Percentiles rank a stretch among this genome's conserved stretches.
Conservation (phyloP, 2,113 vertebrate species). For the Bungarus multicinctus region DNA sequence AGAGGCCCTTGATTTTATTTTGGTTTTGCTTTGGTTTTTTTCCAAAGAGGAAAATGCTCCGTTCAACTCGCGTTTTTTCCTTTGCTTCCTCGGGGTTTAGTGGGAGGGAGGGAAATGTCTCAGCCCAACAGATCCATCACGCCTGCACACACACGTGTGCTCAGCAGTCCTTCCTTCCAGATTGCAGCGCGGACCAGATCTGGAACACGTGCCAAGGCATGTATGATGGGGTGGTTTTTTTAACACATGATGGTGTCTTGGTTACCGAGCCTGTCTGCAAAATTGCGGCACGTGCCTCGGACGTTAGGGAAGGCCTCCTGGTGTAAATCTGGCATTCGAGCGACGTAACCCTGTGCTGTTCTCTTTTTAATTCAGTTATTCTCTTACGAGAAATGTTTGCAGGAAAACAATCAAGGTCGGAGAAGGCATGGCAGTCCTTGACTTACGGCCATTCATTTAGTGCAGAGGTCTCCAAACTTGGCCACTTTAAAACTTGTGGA, state of each 20-base stretch:
- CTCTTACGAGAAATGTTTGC: not conserved
- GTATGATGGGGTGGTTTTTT: not conserved
- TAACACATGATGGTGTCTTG: not conserved
- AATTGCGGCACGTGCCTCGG: not conserved
- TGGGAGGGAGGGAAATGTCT: not conserved
- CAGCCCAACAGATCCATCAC: not conserved
- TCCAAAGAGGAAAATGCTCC: not conserved
- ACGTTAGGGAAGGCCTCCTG: not conserved
- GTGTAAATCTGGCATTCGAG: not conserved
- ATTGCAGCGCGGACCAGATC: not conserved
- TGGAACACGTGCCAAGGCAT: not conserved
- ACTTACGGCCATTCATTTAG: not conserved
- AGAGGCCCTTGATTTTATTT: not conserved
- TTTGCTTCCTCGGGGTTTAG: not conserved
- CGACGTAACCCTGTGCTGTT: rapidly evolving
- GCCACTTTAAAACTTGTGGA: no score
- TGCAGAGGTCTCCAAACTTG: no score
- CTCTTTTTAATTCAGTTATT: not conserved
- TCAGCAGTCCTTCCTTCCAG: not conserved
- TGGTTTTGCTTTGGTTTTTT: not conserved
- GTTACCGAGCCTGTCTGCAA: not conserved
- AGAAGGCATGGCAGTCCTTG: not conserved
- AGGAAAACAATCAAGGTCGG: not conserved
- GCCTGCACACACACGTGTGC: not conserved
- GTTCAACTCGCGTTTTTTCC: not conserved